phyloP scores from a whole-genome alignment of 2,888 invertebrate genomes.

The Tyria jacobaeae region DNA sequence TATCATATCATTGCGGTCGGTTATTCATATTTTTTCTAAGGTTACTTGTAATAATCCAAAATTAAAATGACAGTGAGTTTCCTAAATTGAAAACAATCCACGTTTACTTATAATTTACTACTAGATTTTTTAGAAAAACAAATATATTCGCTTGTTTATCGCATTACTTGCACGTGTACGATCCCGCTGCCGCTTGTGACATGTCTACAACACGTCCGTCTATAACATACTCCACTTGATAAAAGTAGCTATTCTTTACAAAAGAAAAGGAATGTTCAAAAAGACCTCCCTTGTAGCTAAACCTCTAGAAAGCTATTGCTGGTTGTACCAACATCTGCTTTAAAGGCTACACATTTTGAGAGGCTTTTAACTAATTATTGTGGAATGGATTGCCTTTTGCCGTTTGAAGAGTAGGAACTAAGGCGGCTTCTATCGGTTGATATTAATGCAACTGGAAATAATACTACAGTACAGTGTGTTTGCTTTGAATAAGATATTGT shows the following conservation, averaged over 20 bases:
- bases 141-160: too few species aligned
- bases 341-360: neutral
- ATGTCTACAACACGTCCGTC: neutral
- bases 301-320: slow-evolving; percentile 1
- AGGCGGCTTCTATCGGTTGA: neutral
- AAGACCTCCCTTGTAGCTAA: slow-evolving; percentile 6
- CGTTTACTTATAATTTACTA: too few species aligned
- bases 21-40: too few species aligned
- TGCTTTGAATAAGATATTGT: too few species aligned
- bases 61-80: too few species aligned
- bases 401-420: neutral
- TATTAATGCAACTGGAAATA: neutral
- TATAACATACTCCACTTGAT: neutral
- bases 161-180: too few species aligned
- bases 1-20: too few species aligned
- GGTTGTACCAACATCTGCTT: slow-evolving; percentile 3
- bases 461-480: neutral
- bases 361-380: slow-evolving; percentile 5
- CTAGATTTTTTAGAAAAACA: too few species aligned
- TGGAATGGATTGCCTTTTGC: neutral
- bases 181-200: neutral
- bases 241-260: neutral
- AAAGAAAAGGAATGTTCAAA: slow-evolving; percentile 5
- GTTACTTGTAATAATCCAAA: too few species aligned
- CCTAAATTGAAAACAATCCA: too few species aligned